A percentile compares a stretch with the other conserved stretches of the same genome.
Conservation (phyloP, 2,797 vertebrate species). For the Corythornis leucogaster region DNA sequence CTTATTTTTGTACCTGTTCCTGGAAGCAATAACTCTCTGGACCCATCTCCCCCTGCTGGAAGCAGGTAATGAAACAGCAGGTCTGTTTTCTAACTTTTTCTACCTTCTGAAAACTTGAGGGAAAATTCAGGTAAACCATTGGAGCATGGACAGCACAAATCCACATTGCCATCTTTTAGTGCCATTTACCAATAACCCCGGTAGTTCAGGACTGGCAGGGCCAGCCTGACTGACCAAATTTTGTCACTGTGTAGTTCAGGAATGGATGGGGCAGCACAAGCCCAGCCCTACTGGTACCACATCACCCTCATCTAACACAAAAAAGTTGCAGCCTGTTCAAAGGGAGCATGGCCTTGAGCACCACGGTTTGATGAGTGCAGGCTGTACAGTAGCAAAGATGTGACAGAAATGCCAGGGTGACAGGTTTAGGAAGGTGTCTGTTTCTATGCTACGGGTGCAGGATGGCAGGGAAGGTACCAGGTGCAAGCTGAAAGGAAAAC, state of each 20-base stretch:
- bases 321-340: not conserved
- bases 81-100: not conserved
- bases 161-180: not conserved
- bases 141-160: not conserved
- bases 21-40: constrained; percentile 65
- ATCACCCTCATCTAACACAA: not conserved
- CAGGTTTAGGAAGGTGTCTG: not conserved
- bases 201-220: not conserved
- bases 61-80: constrained; percentile 37
- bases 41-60: constrained; percentile 81
- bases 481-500: not conserved
- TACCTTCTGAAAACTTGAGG: not conserved
- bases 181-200: not conserved
- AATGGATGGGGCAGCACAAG: not conserved
- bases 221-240: not conserved
- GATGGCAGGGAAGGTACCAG: too few species aligned
- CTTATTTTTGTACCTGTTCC: constrained; percentile 14
- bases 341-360: not conserved
- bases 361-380: not conserved
- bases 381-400: not conserved
- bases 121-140: not conserved
- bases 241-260: not conserved
- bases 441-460: not conserved
- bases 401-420: not conserved
- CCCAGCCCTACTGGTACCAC: not conserved